phyloP scores from a whole-genome alignment of 64 coral and sea anemone species.

The Stichodactyla helianthus region DNA sequence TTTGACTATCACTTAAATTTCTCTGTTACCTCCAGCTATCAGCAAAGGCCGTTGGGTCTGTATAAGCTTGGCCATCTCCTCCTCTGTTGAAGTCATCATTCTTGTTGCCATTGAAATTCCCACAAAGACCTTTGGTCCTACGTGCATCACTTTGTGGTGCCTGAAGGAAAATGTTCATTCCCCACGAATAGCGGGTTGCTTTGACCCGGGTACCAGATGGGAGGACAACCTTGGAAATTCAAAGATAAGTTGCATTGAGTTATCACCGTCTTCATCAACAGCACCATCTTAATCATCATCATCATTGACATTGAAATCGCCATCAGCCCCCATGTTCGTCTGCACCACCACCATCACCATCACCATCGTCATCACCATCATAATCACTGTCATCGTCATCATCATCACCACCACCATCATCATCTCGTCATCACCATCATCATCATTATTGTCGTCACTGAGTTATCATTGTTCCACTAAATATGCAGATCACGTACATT shows the following conservation, averaged over 20 bases:
- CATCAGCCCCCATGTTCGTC: no score
- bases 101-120: conserved; percentile 34
- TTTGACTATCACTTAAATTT: not conserved
- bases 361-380: no score
- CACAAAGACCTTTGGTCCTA: conserved; percentile 49
- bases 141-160: conserved; percentile 22
- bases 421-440: no score
- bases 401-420: no score
- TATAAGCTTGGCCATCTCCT: conserved; percentile 3
- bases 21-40: conserved; percentile 56
- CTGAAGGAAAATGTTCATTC: conserved; percentile 45
- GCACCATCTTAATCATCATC: no score
- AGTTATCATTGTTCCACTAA: no score
- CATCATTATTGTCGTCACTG: no score
- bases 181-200: conserved; percentile 39
- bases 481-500: not conserved
- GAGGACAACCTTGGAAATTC: conserved; percentile 24
- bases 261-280: not conserved
- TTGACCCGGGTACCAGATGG: conserved; percentile 39
- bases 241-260: not conserved
- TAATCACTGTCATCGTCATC: no score
- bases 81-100: conserved; percentile 51
- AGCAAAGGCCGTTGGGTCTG: conserved; percentile 19
- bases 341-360: no score
- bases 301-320: no score